A percentile compares a stretch with the other conserved stretches of the same genome.
Evolutionary conservation across 2,888 invertebrate genomes (phyloP).

Genomic region (Orchestes rusci): DNA sequence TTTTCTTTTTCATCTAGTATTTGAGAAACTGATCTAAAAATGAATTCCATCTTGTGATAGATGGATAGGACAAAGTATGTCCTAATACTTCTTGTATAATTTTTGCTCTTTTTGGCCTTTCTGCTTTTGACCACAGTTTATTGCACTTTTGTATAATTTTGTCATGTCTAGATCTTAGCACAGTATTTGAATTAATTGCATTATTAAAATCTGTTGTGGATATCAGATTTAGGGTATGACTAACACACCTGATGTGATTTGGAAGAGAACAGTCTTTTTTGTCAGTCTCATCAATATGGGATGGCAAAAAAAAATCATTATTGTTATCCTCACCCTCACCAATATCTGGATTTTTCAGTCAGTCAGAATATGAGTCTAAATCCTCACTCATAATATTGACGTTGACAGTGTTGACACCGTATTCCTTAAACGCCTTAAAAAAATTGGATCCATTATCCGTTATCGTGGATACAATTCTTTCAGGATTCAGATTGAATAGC

Average conservation of each 20-base stretch:
- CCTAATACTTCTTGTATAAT: constrained; percentile 17
- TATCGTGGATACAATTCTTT: not conserved
- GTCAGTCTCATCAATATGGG: too few relatives aligned
- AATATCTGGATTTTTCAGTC: too few relatives aligned
- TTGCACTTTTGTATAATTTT: constrained; percentile 19
- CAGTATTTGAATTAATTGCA: constrained; percentile 10
- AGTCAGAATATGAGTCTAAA: not conserved
- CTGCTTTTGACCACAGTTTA: constrained; percentile 22
- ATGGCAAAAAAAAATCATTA: too few relatives aligned
- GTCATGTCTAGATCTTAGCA: constrained; percentile 18
- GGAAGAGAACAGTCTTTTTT: not conserved
- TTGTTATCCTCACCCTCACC: too few relatives aligned
- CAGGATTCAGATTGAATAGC: not conserved
- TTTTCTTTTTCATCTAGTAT: too few relatives aligned
- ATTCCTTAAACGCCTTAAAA: not conserved
- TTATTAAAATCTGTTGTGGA: constrained; percentile 23
- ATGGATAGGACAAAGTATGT: constrained; percentile 11
- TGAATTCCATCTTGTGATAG: not conserved
- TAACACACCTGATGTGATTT: constrained; percentile 19
- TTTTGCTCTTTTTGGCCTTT: constrained; percentile 24
- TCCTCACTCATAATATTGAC: not conserved
- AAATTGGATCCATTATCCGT: not conserved
- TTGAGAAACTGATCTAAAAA: too few relatives aligned
- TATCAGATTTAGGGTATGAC: constrained; percentile 22
- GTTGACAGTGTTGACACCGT: not conserved